Conservation (phyloP, 2,113 vertebrate genomes). For the Patagioenas fasciata region DNA sequence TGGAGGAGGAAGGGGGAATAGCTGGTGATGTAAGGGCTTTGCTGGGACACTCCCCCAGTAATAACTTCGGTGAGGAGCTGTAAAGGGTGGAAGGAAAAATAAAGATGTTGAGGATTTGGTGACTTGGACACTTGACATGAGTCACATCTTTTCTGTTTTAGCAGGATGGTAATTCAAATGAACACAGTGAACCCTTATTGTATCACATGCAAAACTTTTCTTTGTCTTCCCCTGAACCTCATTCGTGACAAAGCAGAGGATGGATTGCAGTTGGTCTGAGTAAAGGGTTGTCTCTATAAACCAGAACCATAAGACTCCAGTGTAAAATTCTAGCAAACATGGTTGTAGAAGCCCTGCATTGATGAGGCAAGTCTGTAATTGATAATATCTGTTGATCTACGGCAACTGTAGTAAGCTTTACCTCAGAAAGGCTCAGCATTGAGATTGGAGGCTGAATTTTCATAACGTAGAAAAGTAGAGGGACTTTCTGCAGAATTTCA, state of each 20-base stretch:
- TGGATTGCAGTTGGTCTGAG: background rate
- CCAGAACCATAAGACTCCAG: background rate
- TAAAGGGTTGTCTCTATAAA: background rate
- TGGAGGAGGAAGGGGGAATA: constrained; percentile 16
- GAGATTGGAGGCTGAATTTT: background rate
- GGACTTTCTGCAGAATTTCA: background rate
- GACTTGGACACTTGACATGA: background rate
- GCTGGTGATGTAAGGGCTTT: constrained; percentile 14
- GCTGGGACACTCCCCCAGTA: background rate
- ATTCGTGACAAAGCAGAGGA: background rate
- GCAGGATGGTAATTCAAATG: background rate
- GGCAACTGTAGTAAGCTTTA: background rate
- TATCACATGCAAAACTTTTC: background rate
- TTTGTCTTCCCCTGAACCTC: background rate
- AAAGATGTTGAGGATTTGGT: background rate
- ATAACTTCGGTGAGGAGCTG: background rate
- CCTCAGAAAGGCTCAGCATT: background rate
- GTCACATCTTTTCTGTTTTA: background rate
- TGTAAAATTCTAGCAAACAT: background rate
- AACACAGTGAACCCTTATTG: background rate
- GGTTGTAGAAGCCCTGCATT: background rate
- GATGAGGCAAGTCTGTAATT: background rate
- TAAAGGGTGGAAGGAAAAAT: background rate
- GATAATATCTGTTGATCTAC: background rate
- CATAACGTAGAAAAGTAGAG: background rate